phyloP scores from a whole-genome alignment of 2,113 vertebrate genomes.

The Gadus chalcogrammus region DNA sequence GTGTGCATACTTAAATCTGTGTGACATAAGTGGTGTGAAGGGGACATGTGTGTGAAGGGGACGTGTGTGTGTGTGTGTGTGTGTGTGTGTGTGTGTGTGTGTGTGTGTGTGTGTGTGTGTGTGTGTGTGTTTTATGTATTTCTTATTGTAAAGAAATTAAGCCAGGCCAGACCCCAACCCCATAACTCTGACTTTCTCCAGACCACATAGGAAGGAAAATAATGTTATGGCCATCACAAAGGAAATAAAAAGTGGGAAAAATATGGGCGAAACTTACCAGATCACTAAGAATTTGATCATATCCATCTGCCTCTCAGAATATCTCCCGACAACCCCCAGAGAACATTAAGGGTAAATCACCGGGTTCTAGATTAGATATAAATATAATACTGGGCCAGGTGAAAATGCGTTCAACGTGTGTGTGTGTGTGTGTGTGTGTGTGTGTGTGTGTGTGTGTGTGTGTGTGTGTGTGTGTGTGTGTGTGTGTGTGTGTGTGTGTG shows the following conservation, averaged over 20 bases:
- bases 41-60: no score
- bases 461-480: no score
- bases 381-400: constrained; percentile 9
- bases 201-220: not conserved
- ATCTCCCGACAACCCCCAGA: constrained; percentile 18
- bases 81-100: no score
- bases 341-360: constrained; percentile 32
- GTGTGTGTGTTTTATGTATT: not conserved
- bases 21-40: no score
- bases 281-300: constrained; percentile 6
- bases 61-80: no score
- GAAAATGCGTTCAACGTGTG: not conserved
- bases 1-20: no score
- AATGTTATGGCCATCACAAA: constrained; percentile 7
- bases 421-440: not conserved
- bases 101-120: no score
- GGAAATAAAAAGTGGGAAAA: constrained; percentile 15
- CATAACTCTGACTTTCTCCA: constrained; percentile 20
- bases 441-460: no score
- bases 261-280: constrained; percentile 5
- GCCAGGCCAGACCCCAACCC: constrained; percentile 2
- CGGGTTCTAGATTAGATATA: constrained; percentile 14
- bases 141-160: constrained; percentile 23
- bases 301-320: constrained; percentile 6
- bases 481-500: no score